Conservation (phyloP, 2,888 invertebrate genomes). For the Galeruca laticollis region DNA sequence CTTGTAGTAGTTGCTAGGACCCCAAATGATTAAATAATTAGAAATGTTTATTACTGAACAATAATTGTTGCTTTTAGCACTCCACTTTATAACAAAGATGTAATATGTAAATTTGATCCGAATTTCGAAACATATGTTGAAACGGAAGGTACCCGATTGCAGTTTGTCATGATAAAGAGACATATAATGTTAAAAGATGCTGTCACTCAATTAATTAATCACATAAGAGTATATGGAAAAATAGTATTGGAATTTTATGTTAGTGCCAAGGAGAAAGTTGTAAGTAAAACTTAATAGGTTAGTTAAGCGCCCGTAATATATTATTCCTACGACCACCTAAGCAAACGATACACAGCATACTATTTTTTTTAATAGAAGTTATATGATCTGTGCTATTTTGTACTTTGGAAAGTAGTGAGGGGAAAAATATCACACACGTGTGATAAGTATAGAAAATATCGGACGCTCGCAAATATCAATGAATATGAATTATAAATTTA, state of each 20-base stretch:
- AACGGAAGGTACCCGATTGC: conserved; percentile 54
- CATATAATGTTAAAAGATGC: conserved; percentile 53
- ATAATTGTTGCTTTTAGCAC: conserved; percentile 24
- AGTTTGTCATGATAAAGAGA: conserved; percentile 61
- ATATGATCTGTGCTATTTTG: too few species aligned
- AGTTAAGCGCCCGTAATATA: too few species aligned
- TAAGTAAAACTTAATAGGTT: background rate
- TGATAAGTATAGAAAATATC: too few species aligned
- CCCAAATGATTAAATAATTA: background rate
- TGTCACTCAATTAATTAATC: conserved; percentile 50
- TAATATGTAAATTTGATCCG: conserved; percentile 54
- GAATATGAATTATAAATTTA: too few species aligned
- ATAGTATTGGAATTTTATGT: conserved; percentile 61
- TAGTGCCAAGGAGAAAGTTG: conserved; percentile 29
- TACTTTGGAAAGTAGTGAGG: too few species aligned
- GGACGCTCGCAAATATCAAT: too few species aligned
- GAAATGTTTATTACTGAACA: background rate
- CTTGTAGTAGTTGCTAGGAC: too few species aligned
- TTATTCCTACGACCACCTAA: too few species aligned
- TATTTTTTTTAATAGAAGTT: too few species aligned
- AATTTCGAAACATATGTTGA: conserved; percentile 50
- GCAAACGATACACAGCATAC: too few species aligned
- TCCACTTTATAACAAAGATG: conserved; percentile 43
- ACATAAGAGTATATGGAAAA: conserved; percentile 54
- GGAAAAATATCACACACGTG: too few species aligned